phyloP scores from a whole-genome alignment of 2,888 invertebrate species.

The Parnassius apollo region DNA sequence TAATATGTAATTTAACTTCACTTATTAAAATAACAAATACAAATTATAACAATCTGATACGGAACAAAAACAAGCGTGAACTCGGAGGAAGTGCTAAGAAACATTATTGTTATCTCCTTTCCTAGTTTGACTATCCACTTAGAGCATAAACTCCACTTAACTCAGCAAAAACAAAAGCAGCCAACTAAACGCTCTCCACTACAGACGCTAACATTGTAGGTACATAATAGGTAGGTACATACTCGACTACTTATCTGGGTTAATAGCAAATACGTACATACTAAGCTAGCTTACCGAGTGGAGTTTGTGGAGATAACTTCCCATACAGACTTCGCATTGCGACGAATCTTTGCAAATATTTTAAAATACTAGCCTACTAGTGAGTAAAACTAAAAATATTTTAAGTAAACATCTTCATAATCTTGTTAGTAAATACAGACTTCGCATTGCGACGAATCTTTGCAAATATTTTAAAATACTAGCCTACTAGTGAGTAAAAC shows the following conservation, averaged over 20 bases:
- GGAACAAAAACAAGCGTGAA: slow-evolving; percentile 15
- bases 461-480: slow-evolving; percentile 24
- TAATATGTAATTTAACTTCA: slow-evolving; percentile 32
- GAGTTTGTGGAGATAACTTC: slow-evolving; percentile 31
- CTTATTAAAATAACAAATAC: slow-evolving; percentile 15
- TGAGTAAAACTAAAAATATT: slow-evolving; percentile 5
- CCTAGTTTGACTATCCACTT: slow-evolving; percentile 56
- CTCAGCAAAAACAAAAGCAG: slow-evolving; percentile 64
- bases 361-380: slow-evolving; percentile 17
- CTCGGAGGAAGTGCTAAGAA: slow-evolving; percentile 33
- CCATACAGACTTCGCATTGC: slow-evolving; percentile 30
- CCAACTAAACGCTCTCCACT: slow-evolving; percentile 49
- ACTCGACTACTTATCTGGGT: slow-evolving; percentile 39
- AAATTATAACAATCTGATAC: slow-evolving; percentile 14
- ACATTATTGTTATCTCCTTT: slow-evolving; percentile 47
- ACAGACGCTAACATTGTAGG: slow-evolving; percentile 35
- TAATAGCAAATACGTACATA: slow-evolving; percentile 29
- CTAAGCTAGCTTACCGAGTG: slow-evolving; percentile 33
- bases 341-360: slow-evolving; percentile 24
- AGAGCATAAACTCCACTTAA: slow-evolving; percentile 58
- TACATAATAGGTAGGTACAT: slow-evolving; percentile 48
- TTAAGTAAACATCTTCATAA: too few relatives aligned
- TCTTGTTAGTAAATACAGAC: slow-evolving; percentile 22
- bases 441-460: slow-evolving; percentile 27
- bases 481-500: slow-evolving; percentile 8